Base-by-base conservation (phyloP, 2,113 vertebrate species). In the Gnathonemus echidnorhynchus region DNA sequence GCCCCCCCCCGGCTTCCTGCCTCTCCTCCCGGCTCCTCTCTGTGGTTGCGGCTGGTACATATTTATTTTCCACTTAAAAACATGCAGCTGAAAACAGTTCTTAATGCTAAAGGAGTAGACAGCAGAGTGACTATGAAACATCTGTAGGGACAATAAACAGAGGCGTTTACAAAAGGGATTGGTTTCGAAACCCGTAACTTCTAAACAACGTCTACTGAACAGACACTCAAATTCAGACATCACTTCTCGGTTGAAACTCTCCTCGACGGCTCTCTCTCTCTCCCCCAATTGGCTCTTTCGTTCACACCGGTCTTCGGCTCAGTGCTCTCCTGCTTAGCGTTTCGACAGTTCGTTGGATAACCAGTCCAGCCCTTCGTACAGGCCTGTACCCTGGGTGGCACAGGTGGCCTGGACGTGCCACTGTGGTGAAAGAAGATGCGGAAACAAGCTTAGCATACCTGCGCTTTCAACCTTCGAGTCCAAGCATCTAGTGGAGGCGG, bases 341-440 rank as follows among this genome's bases (percentile, higher is more conserved):
- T 97, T 98, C 31, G 96, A 96, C 91, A 98, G 96, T 95, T 98
- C 96, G 0, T 95, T 95, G 90, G 97, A 98, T 49, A 99, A 95
- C 98, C 98, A 99, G 93, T 98, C 97, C 88, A 99, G 96, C 91
- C 98, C 98, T 80, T 98, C 97, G 13, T 97, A 98, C 17, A 98
- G 95, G 88, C 98, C 98, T 0, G 94, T 95, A 91, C 98, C 98
- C 90, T 97, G 97, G 62, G 97, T 98, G 35, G 98, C 98, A 35
- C 97, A 98, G 88, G 98, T 96, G 0, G 97, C 95, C 95, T 98
- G 96, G 74, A 98, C 95, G 0, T 97, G 95, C 97, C 97, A 98
- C 98, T 99, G 96, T 89, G 86, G 90, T 80, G 90, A 87, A 91
- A 84, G 50, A 11, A 8, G 74, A 53, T 9, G 13, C 80, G 17